Base-by-base conservation (phyloP, 2,888 invertebrate species). In the Mimumesa dahlbomi region DNA sequence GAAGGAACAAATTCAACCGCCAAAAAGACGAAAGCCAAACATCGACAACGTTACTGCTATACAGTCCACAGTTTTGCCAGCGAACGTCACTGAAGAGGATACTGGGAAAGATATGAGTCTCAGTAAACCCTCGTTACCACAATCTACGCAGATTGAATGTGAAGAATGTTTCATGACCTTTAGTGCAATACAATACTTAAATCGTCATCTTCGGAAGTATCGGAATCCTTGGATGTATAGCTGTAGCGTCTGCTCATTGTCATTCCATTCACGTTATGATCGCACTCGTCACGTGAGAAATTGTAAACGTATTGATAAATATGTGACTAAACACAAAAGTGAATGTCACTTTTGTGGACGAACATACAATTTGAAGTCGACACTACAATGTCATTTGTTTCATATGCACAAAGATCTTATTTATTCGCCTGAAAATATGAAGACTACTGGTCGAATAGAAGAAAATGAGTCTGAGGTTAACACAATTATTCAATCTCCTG, bases 201-300 rank as follows among this genome's bases (percentile, higher is more conserved):
- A n/a, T n/a, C n/a, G 9, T 29, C 7, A 29, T 1, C 29, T 6
- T 2, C 9, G 6, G 29, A 2, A 1, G 29, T 0, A 29, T 1
- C 29, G 1, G 2, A 9, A 29, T 29, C 29, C n/a, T n/a, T n/a
- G n/a, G n/a, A n/a, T 29, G 7, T 29, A 29, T 9, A 2, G 21
- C 18, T 70, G 70, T 1, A 2, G 4, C 1, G 18, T 66, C 7
- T 71, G 70, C 36, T 53, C 21, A 0, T 0, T 67, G 14, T 9
- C 0, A 0, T 56, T 62, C 16, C 0, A 0, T 2, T 3, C n/a
- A n/a, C n/a, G n/a, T n/a, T n/a, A n/a, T n/a, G n/a, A n/a, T n/a
- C n/a, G n/a, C n/a, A 29, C 1, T 29, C n/a, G n/a, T n/a, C n/a
- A n/a, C n/a, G n/a, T n/a, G n/a, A n/a, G n/a, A n/a, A n/a, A n/a